Conservation (phyloP, 2,888 invertebrate species). For the Leucoma salicis region DNA sequence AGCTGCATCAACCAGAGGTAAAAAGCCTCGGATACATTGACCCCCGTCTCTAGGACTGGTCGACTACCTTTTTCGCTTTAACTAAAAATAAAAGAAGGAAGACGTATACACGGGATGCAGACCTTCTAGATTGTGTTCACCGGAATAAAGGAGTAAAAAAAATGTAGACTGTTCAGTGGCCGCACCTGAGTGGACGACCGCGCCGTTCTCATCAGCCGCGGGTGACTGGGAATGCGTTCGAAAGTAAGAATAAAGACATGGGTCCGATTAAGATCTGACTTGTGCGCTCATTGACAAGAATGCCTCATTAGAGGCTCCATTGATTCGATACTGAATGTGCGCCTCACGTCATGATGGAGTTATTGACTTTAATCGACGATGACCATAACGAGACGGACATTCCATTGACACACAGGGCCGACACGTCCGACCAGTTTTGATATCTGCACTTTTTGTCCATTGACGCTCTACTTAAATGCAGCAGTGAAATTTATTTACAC, state of each 20-base stretch:
- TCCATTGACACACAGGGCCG: conserved; percentile 28
- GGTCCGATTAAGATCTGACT: conserved; percentile 44
- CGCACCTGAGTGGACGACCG: conserved; percentile 52
- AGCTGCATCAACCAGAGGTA: conserved; percentile 67
- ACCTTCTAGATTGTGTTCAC: conserved; percentile 62
- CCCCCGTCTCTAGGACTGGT: conserved; percentile 57
- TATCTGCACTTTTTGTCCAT: conserved; percentile 36
- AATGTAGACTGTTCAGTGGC: conserved; percentile 66
- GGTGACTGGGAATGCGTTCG: conserved; percentile 41
- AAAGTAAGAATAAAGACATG: conserved; percentile 50
- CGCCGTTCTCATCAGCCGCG: conserved; percentile 17
- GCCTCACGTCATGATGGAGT: conserved; percentile 36
- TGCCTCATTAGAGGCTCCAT: conserved; percentile 55
- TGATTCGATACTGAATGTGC: conserved; percentile 35
- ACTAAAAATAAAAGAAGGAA: conserved; percentile 76
- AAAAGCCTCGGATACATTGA: conserved; percentile 73
- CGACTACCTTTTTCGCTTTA: conserved; percentile 68
- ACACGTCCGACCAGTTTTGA: conserved; percentile 32
- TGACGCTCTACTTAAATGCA: conserved; percentile 18
- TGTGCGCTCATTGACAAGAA: conserved; percentile 53
- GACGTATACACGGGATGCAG: conserved; percentile 60
- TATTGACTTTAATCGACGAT: conserved; percentile 41
- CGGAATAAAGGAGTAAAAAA: conserved; percentile 59
- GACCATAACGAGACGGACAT: conserved; percentile 39
- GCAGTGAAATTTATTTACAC: conserved; percentile 19